Evolutionary conservation across 2,888 invertebrate genomes (phyloP).

Genomic region (Eupithecia abbreviata): DNA sequence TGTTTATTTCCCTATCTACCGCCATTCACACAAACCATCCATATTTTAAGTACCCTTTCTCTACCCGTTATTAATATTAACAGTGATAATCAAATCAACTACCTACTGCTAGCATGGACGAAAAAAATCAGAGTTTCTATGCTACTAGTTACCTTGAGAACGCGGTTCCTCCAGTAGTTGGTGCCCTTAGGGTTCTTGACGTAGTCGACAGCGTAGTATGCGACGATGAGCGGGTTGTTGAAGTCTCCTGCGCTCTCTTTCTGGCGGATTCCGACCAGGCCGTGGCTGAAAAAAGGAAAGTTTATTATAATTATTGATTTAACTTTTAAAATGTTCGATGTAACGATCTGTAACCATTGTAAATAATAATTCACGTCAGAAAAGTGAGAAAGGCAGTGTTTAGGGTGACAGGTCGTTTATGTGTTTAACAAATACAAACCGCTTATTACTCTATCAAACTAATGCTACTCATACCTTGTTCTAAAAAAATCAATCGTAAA

Average conservation of each 20-base stretch:
- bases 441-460: too few species aligned
- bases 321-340: not conserved
- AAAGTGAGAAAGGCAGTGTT: too few species aligned
- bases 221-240: conserved; percentile 93
- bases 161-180: conserved; percentile 99
- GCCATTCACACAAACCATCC: too few species aligned
- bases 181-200: conserved; percentile 98
- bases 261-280: conserved; percentile 95
- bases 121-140: too few species aligned
- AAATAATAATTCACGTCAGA: not conserved
- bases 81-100: not conserved
- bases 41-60: not conserved
- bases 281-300: conserved; percentile 85
- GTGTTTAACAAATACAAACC: too few species aligned
- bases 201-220: conserved; percentile 97
- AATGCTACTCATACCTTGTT: not conserved
- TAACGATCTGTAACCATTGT: not conserved
- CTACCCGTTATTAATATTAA: not conserved
- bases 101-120: too few species aligned
- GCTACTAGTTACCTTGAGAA: conserved; percentile 88
- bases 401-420: too few species aligned
- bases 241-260: conserved; percentile 94
- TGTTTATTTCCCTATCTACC: too few species aligned
- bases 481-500: not conserved
- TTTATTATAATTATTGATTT: not conserved